Evolutionary conservation across 2,797 vertebrate genomes (phyloP).

Genomic region (Bradypodion ventrale): DNA sequence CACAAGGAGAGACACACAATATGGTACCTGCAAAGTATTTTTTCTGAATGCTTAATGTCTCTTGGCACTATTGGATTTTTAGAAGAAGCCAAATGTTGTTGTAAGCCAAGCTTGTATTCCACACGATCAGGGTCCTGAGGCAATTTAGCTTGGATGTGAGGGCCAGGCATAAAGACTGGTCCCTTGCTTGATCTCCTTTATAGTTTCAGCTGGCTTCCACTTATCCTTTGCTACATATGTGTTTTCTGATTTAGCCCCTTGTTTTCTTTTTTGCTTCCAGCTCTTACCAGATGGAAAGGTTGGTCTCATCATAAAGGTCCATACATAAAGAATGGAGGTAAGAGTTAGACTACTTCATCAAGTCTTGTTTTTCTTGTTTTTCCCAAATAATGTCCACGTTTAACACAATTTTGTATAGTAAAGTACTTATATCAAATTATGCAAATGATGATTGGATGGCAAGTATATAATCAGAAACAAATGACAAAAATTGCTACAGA

Average conservation of each 20-base stretch:
- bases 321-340: background rate
- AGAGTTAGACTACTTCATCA: constrained; percentile 8
- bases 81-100: constrained; percentile 56
- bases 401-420: background rate
- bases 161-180: constrained; percentile 19
- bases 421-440: background rate
- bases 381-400: background rate
- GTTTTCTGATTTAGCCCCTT: background rate
- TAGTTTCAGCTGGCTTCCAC: constrained; percentile 5
- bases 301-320: background rate
- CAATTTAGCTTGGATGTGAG: constrained; percentile 52
- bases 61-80: constrained; percentile 54
- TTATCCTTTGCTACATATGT: constrained; percentile 2
- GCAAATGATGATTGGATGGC: background rate
- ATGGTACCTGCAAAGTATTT: constrained; percentile 65
- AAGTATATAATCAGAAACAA: background rate
- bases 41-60: constrained; percentile 67
- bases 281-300: constrained; percentile 42
- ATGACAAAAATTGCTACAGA: no score
- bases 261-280: background rate
- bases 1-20: constrained; percentile 52
- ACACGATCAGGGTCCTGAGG: constrained; percentile 58
- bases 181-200: constrained; percentile 40
- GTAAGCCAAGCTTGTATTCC: constrained; percentile 56
- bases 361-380: constrained; percentile 5